Base-by-base conservation (phyloP, 23 tunicate species). In the Oikopleura vanhoeffeni region DNA sequence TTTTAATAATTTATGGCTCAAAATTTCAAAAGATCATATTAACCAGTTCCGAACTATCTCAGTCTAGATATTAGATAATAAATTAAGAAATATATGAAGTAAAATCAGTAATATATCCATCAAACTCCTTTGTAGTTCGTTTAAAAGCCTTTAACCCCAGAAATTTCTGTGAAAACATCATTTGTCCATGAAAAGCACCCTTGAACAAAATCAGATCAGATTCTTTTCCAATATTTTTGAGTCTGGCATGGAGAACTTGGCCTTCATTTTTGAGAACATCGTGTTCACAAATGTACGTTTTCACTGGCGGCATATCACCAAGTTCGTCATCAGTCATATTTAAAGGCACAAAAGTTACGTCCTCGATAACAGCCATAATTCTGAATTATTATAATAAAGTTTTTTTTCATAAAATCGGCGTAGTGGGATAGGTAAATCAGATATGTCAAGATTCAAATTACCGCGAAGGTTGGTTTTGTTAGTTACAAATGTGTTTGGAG, bases 201-300 rank as follows among this genome's bases (percentile, higher is more conserved):
- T 71, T 38, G 36, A 71, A 13, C 34, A 71, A 33, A 30, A 71
- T 13, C 27, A 71, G 79, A 24, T 71, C 38, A 2, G 34, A 13
- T 24, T 71, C 35, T 71, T 30, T 71, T 2, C 79, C 79, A 4
- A 13, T 24, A 3, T 30, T 33, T 4, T 2, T 18, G 2, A 71
- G 38, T 2, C 79, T 33, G 32, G 38, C 2, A 38, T 71, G 79
- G 38, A 71, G 2, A 33, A 71, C 32, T 71, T 71, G 79, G 2
- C 79, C 79, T 33, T 71, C 79, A 38, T 71, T 71, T 71, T 71
- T 71, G 79, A 71, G 79, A 33, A 71, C 79, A 32, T 71, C 79
- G 38, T 30, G 35, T 13, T 71, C 79, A 30, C 79, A 71, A 71
- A 71, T 38, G 79, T 18, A 71, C 3, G 35, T 71, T 71, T 8